These are phyloP conservation scores for Nycteola revayana DNA, from an alignment of 2,888 invertebrate genomes.

Conservation along the genomic window DNA sequence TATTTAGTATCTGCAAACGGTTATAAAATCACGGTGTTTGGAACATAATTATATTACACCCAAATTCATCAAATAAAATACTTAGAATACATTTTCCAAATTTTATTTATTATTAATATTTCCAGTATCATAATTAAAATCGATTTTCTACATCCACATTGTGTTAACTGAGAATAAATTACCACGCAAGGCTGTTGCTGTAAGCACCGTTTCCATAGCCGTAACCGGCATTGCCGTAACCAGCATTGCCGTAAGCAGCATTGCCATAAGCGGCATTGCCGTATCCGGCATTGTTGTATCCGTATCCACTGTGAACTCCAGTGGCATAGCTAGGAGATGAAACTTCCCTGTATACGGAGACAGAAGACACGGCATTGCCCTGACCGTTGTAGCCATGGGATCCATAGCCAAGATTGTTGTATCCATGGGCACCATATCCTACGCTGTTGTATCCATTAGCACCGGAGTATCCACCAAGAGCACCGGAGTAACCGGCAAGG, in stretches of 20 bases:
- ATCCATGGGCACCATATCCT: slow-evolving; percentile 6
- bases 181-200: slow-evolving; percentile 28
- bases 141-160: too few relatives aligned
- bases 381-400: slow-evolving; percentile 17
- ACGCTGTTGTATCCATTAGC: slow-evolving; percentile 13
- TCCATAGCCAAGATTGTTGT: slow-evolving; percentile 24
- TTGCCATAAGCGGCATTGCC: slow-evolving; percentile 16
- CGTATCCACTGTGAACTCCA: slow-evolving; percentile 15
- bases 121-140: too few relatives aligned
- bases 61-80: too few relatives aligned
- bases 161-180: too few relatives aligned
- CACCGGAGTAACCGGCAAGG: slow-evolving; percentile 7
- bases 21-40: too few relatives aligned
- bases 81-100: too few relatives aligned
- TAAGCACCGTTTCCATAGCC: slow-evolving; percentile 18
- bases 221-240: slow-evolving; percentile 20
- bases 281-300: slow-evolving; percentile 15
- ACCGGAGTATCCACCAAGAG: slow-evolving; percentile 5
- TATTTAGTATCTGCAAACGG: too few relatives aligned
- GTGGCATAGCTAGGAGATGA: slow-evolving; percentile 17
- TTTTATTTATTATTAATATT: too few relatives aligned
- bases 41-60: too few relatives aligned
- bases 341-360: slow-evolving; percentile 32
- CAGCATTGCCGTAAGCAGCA: slow-evolving; percentile 21
- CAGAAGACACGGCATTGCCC: slow-evolving; percentile 37